Conservation (phyloP, 1,140 invertebrate species). For the Drosophila neocordata region DNA sequence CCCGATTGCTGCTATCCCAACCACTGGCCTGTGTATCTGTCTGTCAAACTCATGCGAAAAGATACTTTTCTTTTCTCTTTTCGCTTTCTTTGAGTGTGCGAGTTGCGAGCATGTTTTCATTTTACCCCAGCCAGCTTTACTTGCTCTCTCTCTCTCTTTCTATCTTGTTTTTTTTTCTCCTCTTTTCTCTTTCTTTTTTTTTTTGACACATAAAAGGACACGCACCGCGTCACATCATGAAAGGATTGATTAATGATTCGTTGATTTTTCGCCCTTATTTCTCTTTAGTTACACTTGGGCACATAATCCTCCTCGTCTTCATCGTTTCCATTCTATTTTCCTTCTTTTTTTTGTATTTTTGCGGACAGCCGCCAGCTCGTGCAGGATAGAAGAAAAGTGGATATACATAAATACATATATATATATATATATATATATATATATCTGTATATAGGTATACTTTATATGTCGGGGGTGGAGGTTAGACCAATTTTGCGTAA, state of each 20-base stretch:
- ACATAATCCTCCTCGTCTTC: conserved; percentile 78
- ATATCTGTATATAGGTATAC: background rate
- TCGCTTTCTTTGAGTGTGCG: conserved; percentile 68
- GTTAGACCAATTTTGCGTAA: conserved; percentile 64
- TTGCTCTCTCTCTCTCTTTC: conserved; percentile 37
- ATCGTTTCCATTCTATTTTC: conserved; percentile 58
- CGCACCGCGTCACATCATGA: conserved; percentile 83
- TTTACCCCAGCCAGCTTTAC: conserved; percentile 43
- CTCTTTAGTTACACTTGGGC: conserved; percentile 82
- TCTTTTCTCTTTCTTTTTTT: conserved; percentile 48
- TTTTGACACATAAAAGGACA: conserved; percentile 82
- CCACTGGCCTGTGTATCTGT: conserved; percentile 63
- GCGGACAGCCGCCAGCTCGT: conserved; percentile 36
- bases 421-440: background rate
- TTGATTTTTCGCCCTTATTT: conserved; percentile 83
- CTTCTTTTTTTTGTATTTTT: conserved; percentile 15
- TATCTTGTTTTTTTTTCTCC: conserved; percentile 29
- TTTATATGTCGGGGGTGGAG: background rate
- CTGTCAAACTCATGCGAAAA: conserved; percentile 69
- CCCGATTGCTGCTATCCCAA: conserved; percentile 48
- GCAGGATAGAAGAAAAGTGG: conserved; percentile 12
- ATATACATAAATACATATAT: too few species aligned
- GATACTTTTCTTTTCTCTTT: conserved; percentile 75
- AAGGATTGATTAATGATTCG: conserved; percentile 83
- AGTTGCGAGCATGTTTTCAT: conserved; percentile 56